phyloP scores from a whole-genome alignment of 2,888 invertebrate genomes.

The Eupithecia exiguata region DNA sequence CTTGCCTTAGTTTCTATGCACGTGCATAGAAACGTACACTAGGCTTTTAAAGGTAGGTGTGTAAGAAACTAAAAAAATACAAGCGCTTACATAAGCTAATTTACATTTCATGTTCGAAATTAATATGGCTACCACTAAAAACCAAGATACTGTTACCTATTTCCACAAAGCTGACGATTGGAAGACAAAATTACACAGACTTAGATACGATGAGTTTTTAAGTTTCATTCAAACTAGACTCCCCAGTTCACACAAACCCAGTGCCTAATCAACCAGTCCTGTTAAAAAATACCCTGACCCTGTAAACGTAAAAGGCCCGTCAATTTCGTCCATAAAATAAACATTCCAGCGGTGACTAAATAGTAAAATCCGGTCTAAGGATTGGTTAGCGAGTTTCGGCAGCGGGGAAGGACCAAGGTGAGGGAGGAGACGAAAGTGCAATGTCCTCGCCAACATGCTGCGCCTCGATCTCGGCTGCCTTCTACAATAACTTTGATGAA shows the following conservation, averaged over 20 bases:
- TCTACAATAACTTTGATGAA: conserved; percentile 42
- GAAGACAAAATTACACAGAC: background rate
- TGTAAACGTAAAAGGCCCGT: conserved; percentile 37
- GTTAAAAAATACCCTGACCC: conserved; percentile 25
- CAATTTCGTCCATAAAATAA: conserved; percentile 53
- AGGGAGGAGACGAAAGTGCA: conserved; percentile 74
- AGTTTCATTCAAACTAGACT: background rate
- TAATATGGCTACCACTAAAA: background rate
- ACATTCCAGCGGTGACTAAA: conserved; percentile 69
- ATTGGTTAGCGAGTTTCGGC: conserved; percentile 79
- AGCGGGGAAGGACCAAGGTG: conserved; percentile 73
- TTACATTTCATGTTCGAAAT: background rate
- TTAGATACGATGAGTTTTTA: background rate
- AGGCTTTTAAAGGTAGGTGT: background rate
- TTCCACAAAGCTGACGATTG: background rate
- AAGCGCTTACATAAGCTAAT: background rate
- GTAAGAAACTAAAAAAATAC: background rate
- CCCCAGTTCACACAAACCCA: background rate
- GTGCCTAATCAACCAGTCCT: conserved; percentile 11
- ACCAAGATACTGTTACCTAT: background rate
- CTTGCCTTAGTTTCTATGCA: background rate
- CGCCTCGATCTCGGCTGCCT: conserved; percentile 66
- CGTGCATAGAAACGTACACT: background rate
- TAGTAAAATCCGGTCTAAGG: conserved; percentile 77
- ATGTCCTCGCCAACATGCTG: conserved; percentile 82